Conservation (phyloP, 2,797 vertebrate species). For the Tenualosa thibaudeaui region DNA sequence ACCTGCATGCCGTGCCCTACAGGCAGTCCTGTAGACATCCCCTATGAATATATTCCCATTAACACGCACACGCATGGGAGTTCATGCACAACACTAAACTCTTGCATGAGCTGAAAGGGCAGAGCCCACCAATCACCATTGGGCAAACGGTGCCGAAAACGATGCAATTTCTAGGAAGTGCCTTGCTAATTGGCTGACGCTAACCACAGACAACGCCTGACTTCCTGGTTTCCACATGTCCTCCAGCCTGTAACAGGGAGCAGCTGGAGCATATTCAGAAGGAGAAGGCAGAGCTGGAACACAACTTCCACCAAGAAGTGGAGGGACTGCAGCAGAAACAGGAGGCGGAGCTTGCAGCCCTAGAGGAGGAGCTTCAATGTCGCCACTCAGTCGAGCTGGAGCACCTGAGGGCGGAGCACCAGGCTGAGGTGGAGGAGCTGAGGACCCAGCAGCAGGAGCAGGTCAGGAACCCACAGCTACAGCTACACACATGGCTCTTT, state of each 20-base stretch:
- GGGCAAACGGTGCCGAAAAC: too few relatives aligned
- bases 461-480: constrained; percentile 65
- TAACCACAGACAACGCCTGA: too few relatives aligned
- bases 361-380: constrained; percentile 82
- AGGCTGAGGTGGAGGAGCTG: constrained; percentile 79
- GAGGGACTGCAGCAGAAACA: constrained; percentile 82
- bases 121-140: too few relatives aligned
- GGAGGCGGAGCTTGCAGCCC: constrained; percentile 77
- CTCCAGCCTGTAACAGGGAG: constrained; percentile 73
- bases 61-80: too few relatives aligned
- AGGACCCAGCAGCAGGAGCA: constrained; percentile 85
- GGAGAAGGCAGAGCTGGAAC: constrained; percentile 87
- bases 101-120: too few relatives aligned
- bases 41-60: too few relatives aligned
- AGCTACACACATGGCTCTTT: too few relatives aligned
- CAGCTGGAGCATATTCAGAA: constrained; percentile 82
- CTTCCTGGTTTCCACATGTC: constrained; percentile 10
- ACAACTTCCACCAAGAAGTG: constrained; percentile 80
- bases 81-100: too few relatives aligned
- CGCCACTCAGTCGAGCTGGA: constrained; percentile 76
- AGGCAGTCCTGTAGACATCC: too few relatives aligned
- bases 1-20: too few relatives aligned
- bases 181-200: too few relatives aligned
- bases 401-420: constrained; percentile 80
- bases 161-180: too few relatives aligned